These are phyloP conservation scores for Hydraecia micacea DNA, from an alignment of 2,888 invertebrate genomes.

Conservation along the genomic window DNA sequence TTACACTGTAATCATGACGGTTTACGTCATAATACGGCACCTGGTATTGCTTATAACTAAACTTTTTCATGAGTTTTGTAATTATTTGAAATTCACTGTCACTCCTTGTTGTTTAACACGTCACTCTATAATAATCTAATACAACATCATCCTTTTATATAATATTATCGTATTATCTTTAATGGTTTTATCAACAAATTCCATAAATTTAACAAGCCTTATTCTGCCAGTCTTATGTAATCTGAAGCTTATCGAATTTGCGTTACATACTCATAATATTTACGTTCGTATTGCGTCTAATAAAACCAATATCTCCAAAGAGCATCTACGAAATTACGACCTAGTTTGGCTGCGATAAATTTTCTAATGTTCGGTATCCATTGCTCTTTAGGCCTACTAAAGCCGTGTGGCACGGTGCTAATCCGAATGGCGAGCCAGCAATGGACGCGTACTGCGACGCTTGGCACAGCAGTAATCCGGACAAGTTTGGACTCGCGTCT, in stretches of 20 bases:
- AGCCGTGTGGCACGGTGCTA: slow-evolving; percentile 98
- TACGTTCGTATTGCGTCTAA: slow-evolving; percentile 51
- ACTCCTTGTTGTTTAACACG: not conserved
- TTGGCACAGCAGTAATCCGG: slow-evolving; percentile 95
- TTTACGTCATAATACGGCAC: not conserved
- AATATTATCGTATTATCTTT: slow-evolving; percentile 30
- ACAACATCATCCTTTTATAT: not conserved
- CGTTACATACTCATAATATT: slow-evolving; percentile 44
- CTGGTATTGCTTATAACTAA: slow-evolving; percentile 7
- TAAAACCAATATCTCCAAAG: slow-evolving; percentile 62
- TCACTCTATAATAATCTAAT: not conserved
- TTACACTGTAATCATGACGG: not conserved
- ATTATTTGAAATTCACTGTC: not conserved
- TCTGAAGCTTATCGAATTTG: slow-evolving; percentile 46
- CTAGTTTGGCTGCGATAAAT: slow-evolving; percentile 1
- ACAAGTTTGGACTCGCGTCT: slow-evolving; percentile 96
- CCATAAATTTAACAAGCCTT: slow-evolving; percentile 32
- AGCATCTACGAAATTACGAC: slow-evolving; percentile 47
- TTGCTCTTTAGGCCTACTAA: slow-evolving; percentile 95
- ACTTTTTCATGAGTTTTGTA: slow-evolving; percentile 20
- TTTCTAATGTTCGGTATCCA: slow-evolving; percentile 53
- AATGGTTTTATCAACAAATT: slow-evolving; percentile 39
- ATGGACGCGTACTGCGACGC: slow-evolving; percentile 97
- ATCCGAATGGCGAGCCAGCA: slow-evolving; percentile 95
- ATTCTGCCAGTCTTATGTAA: slow-evolving; percentile 35